Evolutionary conservation across 2,797 vertebrate genomes (phyloP).

Genomic region (Protonibea diacanthus): DNA sequence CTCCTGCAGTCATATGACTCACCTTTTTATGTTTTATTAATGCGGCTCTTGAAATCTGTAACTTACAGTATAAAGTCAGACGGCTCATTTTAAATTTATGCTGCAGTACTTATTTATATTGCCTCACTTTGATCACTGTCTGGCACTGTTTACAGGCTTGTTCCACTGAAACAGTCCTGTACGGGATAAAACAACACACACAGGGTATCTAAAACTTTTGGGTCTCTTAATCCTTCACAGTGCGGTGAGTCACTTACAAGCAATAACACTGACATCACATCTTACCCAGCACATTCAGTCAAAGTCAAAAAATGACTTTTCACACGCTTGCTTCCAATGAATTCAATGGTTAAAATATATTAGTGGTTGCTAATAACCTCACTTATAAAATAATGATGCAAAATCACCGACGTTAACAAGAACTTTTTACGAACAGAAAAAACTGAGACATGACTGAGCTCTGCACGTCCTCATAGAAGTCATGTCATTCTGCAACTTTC

Average conservation of each 20-base stretch:
- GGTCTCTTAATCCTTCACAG: slow-evolving; percentile 3
- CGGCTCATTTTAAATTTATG: slow-evolving; percentile 41
- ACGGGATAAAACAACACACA: slow-evolving; percentile 11
- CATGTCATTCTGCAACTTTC: not conserved
- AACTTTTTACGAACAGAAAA: not conserved
- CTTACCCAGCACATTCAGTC: not conserved
- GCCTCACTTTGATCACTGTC: slow-evolving; percentile 51
- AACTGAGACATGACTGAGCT: not conserved
- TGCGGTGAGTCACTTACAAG: slow-evolving; percentile 32
- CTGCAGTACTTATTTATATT: slow-evolving; percentile 36
- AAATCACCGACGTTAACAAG: not conserved
- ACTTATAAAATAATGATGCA: not conserved
- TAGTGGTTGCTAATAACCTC: not conserved
- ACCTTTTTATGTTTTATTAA: slow-evolving; percentile 7
- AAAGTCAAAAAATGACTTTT: not conserved
- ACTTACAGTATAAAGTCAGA: slow-evolving; percentile 5
- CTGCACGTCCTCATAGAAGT: slow-evolving; percentile 2
- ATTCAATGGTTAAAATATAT: not conserved
- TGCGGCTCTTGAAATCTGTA: slow-evolving; percentile 12
- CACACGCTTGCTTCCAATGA: not conserved
- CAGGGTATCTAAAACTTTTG: not conserved
- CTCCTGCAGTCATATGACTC: not conserved
- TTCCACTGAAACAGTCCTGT: slow-evolving; percentile 15
- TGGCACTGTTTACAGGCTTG: slow-evolving; percentile 20
- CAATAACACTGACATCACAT: slow-evolving; percentile 5